Evolutionary conservation across 2,113 vertebrate genomes (phyloP).

Genomic region (Heloderma charlesbogerti): DNA sequence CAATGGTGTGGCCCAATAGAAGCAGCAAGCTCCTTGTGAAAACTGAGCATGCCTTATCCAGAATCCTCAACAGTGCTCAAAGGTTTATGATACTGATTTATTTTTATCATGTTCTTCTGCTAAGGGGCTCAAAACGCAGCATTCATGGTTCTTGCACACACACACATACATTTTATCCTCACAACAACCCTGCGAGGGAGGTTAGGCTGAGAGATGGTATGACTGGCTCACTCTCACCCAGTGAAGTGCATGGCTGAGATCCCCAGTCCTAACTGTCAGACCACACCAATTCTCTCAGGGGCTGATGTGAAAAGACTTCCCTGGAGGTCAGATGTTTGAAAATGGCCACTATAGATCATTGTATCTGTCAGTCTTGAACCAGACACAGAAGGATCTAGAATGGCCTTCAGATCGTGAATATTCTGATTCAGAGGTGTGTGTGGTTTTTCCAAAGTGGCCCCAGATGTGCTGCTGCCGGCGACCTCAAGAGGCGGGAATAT

Average conservation of each 20-base stretch:
- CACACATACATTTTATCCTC: neutral
- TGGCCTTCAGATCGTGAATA: neutral
- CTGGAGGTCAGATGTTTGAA: neutral
- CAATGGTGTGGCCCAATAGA: neutral
- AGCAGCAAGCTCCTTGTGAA: neutral
- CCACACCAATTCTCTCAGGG: neutral
- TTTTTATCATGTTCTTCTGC: neutral
- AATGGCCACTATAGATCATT: neutral
- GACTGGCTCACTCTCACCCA: neutral
- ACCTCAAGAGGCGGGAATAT: neutral
- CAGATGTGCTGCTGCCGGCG: neutral
- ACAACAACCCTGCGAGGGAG: neutral
- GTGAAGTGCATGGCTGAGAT: neutral
- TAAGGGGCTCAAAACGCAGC: neutral
- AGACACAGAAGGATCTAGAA: neutral
- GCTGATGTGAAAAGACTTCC: neutral
- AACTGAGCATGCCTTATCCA: neutral
- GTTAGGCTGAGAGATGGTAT: neutral
- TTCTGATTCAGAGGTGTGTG: neutral
- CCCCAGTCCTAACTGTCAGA: neutral
- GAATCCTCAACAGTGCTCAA: neutral
- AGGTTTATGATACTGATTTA: too few relatives aligned
- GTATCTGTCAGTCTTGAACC: accelerated
- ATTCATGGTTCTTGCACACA: neutral
- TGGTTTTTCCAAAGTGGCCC: neutral